Evolutionary conservation across 1,140 invertebrate species (phyloP), one percentile per base, ranked within the genome.

Genomic region (Melipona quadrifasciata): DNA sequence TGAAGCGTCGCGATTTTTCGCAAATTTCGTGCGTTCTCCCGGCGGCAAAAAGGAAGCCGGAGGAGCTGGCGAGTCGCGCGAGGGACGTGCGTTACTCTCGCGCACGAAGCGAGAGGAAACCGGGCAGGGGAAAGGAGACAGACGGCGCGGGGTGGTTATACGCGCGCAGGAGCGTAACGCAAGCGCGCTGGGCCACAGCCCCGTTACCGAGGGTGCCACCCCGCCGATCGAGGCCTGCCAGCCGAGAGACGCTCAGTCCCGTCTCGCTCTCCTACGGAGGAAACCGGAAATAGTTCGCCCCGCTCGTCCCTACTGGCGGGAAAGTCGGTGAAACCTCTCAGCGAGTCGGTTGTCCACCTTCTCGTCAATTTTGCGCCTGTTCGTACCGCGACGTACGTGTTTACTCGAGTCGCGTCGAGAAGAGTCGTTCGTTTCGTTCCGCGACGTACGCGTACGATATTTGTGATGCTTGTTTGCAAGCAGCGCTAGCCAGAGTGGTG

Each of bases 131-230:
- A 24, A 57, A 47, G 3, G 34, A 53, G 67, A 67, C 3, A 51
- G 70, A 67, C 31, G 58, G 55, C 61, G 82, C 72, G 58, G 31
- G 71, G 73, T 83, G 78, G 85, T 86, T 90, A 90, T 90, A 91
- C 80, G 88, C 86, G 91, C 92, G 92, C 91, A 93, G 89, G 88
- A 90, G 89, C 86, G 87, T 84, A 91, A 92, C 93, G 93, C 93
- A 92, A 86, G 93, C 93, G 92, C 92, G 87, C 67, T 91, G 88
- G 80, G 80, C 84, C 78, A 86, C 82, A 80, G 87, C 88, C 89
- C 86, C 87, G 87, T 88, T 80, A 84, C 78, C 82, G 91, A 86
- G 92, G 92, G 89, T 92, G 89, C 83, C 85, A 91, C 91, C 89
- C 86, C 88, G 85, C 82, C 80, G 89, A 72, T 64, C 78, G 83